phyloP scores from a whole-genome alignment of 2,888 invertebrate species.

The Autographa gamma region DNA sequence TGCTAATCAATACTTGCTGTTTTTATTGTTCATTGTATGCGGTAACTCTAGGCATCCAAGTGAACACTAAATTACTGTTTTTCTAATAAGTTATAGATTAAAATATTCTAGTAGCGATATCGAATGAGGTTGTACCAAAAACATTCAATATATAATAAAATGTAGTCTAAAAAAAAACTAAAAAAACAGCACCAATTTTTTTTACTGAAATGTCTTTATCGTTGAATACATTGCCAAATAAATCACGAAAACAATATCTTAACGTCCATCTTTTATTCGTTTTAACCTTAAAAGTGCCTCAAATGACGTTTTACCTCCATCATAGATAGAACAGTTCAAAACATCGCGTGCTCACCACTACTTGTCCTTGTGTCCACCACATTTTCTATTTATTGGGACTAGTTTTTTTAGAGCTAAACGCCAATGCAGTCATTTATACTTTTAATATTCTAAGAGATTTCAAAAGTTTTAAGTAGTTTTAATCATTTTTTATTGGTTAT shows the following conservation, averaged over 20 bases:
- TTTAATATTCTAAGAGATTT: constrained; percentile 10
- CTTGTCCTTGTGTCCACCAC: constrained; percentile 41
- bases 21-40: background rate
- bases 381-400: constrained; percentile 11
- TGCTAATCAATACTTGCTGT: background rate
- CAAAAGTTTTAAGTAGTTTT: no score
- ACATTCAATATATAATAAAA: no score
- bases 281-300: background rate
- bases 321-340: background rate
- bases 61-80: background rate
- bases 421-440: constrained; percentile 51
- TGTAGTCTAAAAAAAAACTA: no score
- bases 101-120: no score
- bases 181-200: no score
- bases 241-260: constrained; percentile 3
- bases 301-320: background rate
- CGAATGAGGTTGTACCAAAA: no score
- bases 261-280: background rate
- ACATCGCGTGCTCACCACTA: constrained; percentile 31
- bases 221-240: background rate
- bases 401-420: constrained; percentile 50
- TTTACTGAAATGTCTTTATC: background rate
- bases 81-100: no score
- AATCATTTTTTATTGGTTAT: no score
- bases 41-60: background rate